Percentiles rank a stretch among this genome's conserved stretches.
phyloP scores from a whole-genome alignment of 1,140 invertebrate genomes.

The Copidosoma floridanum region DNA sequence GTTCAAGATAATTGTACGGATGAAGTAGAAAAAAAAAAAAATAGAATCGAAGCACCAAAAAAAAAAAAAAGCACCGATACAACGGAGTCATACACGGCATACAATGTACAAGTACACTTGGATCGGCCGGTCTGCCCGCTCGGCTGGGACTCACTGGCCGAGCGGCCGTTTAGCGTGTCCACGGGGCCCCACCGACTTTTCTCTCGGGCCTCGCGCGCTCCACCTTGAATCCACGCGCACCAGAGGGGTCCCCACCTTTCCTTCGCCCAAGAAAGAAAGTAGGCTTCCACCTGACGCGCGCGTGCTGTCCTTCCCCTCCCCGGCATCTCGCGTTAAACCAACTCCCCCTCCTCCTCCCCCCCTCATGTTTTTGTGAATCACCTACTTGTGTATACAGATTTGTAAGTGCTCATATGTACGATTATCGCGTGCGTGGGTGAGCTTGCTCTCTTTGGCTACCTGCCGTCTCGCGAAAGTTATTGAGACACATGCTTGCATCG shows the following conservation, averaged over 20 bases:
- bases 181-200: conserved; percentile 10
- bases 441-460: no score
- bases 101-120: neutral
- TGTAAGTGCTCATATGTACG: neutral
- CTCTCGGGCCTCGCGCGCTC: neutral
- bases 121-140: conserved; percentile 12
- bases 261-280: no score
- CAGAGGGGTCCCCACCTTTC: no score
- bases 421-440: neutral
- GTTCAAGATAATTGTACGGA: no score
- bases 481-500: no score
- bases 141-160: conserved; percentile 22
- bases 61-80: conserved; percentile 6
- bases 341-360: neutral
- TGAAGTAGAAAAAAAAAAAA: no score
- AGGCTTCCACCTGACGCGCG: conserved; percentile 35
- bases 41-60: no score
- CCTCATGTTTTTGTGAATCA: neutral
- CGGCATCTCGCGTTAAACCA: neutral
- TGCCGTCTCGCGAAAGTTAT: no score
- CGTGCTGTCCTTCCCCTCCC: neutral
- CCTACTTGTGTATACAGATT: no score
- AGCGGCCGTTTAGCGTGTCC: conserved; percentile 24
- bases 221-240: neutral
- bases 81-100: neutral